Evolutionary conservation across 2,888 invertebrate genomes (phyloP).

Genomic region (Eugnorisma glareosa): DNA sequence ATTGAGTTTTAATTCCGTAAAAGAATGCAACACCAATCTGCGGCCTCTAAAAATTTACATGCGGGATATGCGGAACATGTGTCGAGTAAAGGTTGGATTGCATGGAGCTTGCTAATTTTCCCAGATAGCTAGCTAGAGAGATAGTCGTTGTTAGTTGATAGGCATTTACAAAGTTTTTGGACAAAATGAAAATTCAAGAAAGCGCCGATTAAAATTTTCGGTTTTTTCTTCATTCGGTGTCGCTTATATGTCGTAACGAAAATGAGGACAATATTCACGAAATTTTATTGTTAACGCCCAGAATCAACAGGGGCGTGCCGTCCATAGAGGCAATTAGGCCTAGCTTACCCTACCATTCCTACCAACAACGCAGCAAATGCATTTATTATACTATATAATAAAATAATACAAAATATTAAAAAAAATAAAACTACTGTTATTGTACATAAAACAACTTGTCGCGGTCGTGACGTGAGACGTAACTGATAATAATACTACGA

Average conservation of each 20-base stretch:
- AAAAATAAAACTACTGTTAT: no score
- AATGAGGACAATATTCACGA: not conserved
- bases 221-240: not conserved
- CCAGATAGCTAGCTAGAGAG: not conserved
- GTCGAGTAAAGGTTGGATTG: not conserved
- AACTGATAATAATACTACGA: no score
- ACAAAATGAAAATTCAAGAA: not conserved
- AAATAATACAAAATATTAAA: no score
- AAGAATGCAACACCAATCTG: no score
- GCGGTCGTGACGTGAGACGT: no score
- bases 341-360: no score
- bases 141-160: not conserved
- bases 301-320: no score
- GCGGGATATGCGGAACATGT: not conserved
- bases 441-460: no score
- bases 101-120: not conserved
- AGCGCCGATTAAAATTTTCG: not conserved
- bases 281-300: not conserved
- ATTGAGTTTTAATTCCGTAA: not conserved
- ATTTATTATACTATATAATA: no score
- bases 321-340: no score
- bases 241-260: not conserved
- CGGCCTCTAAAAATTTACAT: not conserved
- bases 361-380: no score
- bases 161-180: not conserved